phyloP scores from a whole-genome alignment of 2,113 vertebrate species.

The Catagonus wagneri region DNA sequence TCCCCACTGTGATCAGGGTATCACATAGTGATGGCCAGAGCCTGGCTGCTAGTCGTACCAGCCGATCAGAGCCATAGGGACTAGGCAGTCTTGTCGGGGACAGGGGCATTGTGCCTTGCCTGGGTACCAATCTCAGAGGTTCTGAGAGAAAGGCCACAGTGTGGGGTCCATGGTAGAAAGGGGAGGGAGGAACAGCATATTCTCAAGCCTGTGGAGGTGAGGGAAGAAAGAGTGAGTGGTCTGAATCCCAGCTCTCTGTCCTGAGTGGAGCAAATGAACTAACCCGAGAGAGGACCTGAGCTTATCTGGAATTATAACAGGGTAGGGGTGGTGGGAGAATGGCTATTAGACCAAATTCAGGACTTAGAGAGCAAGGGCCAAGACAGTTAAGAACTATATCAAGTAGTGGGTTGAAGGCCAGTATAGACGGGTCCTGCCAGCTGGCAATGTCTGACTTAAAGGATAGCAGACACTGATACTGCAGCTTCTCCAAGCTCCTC shows the following conservation, averaged over 20 bases:
- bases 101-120: conserved; percentile 62
- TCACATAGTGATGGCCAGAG: conserved; percentile 89
- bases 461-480: not conserved
- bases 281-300: not conserved
- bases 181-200: conserved; percentile 55
- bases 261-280: conserved; percentile 21
- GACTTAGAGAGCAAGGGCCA: conserved; percentile 25
- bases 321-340: not conserved
- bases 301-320: conserved; percentile 22
- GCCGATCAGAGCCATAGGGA: conserved; percentile 81
- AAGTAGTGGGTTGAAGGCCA: not conserved
- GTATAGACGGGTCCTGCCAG: not conserved
- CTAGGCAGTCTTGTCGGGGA: conserved; percentile 62
- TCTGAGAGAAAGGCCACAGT: conserved; percentile 52
- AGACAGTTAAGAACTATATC: not conserved
- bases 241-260: not conserved
- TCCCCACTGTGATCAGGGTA: conserved; percentile 87
- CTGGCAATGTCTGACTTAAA: not conserved
- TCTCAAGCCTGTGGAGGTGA: conserved; percentile 77
- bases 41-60: conserved; percentile 88
- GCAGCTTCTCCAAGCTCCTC: not conserved
- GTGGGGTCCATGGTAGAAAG: conserved; percentile 54
- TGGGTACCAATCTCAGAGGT: conserved; percentile 53
- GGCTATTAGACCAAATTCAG: conserved; percentile 29
- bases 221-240: conserved; percentile 61